Base-by-base conservation (phyloP, 2,888 invertebrate species). In the Plutella xylostella region DNA sequence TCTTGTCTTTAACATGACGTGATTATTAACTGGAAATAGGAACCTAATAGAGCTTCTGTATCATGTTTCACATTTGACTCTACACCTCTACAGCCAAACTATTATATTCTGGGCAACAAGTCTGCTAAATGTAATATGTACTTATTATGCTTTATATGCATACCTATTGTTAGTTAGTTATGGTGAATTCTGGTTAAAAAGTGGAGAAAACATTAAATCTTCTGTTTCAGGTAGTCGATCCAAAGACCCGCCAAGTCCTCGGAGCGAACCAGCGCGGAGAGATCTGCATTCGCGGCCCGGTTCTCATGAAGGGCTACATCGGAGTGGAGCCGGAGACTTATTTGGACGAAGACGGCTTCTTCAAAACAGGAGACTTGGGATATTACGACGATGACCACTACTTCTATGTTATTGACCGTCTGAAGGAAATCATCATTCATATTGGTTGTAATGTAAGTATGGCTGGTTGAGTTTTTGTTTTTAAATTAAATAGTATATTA, bases 341-440 rank as follows among this genome's bases (percentile, higher is more conserved):
- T 52, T 57, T 67, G 38, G 72, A 73, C 43, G 57, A 67, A 34
- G 57, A 72, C 25, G 70, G 67, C 43, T 75, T 68, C 54, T 67
- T 70, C 51, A 66, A 61, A 52, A 71, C 74, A 4, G 74, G 74
- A 21, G 73, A 74, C 49, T 54, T 73, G 45, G 74, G 74, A 12
- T 74, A 68, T 56, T 73, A 69, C 50, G 72, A 75, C 40, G 61
- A 69, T 7, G 74, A 75, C 44, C 52, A 55, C 53, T 73, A 72
- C 49, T 66, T 74, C 48, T 71, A 54, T 47, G 68, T 74, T 19
- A 63, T 72, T 1, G 72, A 68, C 28, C 64, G 74, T 46, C 50
- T 74, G 15, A 74, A 69, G 44, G 72, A 75, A 50, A 62, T 72
- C 22, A 65, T 73, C 28, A 48, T 52, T 2, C 67, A 65, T 45